Evolutionary conservation across 2,888 invertebrate species (phyloP).

Genomic region (Dione juno): DNA sequence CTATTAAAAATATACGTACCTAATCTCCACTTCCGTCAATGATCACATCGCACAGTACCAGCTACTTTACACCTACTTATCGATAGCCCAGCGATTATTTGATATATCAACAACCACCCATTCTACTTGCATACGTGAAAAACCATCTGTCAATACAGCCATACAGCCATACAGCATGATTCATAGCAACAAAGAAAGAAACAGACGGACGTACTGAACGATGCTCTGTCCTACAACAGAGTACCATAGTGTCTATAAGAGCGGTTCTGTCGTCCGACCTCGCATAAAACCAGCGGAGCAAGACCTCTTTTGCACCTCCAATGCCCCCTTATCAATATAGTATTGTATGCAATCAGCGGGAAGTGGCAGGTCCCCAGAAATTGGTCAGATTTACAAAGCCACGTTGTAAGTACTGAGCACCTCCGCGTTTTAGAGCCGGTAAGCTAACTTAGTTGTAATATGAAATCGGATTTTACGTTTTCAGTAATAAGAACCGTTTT

Average conservation of each 20-base stretch:
- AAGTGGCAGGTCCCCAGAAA: slow-evolving; percentile 61
- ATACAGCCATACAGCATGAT: slow-evolving; percentile 55
- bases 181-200: slow-evolving; percentile 77
- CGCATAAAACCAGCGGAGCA: slow-evolving; percentile 62
- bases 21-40: too few species aligned
- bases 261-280: slow-evolving; percentile 76
- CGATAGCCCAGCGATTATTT: neutral
- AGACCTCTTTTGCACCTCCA: slow-evolving; percentile 47
- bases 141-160: slow-evolving; percentile 67
- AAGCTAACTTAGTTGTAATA: slow-evolving; percentile 61
- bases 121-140: slow-evolving; percentile 49
- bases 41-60: neutral
- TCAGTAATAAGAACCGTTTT: slow-evolving; percentile 61
- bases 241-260: slow-evolving; percentile 78
- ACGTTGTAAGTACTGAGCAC: slow-evolving; percentile 75
- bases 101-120: slow-evolving; percentile 27
- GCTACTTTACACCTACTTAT: neutral
- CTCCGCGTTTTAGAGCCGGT: slow-evolving; percentile 75
- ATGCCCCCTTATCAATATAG: slow-evolving; percentile 51
- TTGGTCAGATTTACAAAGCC: slow-evolving; percentile 75
- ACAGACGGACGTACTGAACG: slow-evolving; percentile 71
- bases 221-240: slow-evolving; percentile 77
- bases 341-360: slow-evolving; percentile 51
- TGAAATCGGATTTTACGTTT: slow-evolving; percentile 56
- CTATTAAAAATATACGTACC: too few species aligned